Conservation (phyloP, 1,140 invertebrate species). For the Penaeus indicus region DNA sequence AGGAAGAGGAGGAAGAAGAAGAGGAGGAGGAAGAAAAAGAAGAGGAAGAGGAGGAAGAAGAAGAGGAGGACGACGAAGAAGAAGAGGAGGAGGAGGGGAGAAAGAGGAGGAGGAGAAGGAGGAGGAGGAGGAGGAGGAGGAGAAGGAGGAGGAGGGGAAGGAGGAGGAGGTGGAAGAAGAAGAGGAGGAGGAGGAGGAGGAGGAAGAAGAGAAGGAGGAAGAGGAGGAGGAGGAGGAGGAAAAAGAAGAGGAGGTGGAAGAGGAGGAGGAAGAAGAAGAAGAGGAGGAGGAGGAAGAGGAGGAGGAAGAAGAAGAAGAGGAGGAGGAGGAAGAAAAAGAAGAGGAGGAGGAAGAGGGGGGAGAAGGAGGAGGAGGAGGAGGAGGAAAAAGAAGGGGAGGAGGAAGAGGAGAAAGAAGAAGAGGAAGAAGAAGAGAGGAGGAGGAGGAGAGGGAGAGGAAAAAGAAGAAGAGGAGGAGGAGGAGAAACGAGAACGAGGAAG, state of each 20-base stretch:
- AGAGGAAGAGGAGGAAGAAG: too few relatives aligned
- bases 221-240: neutral
- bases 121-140: too few relatives aligned
- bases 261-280: slow-evolving; percentile 10
- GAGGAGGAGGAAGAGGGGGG: too few relatives aligned
- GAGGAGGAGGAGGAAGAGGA: neutral
- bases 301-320: neutral
- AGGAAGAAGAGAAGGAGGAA: neutral
- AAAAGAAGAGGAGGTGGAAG: neutral
- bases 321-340: too few relatives aligned
- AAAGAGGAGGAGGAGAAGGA: too few relatives aligned
- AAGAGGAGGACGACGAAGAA: too few relatives aligned
- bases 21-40: too few relatives aligned
- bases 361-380: slow-evolving; percentile 9
- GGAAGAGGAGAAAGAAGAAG: slow-evolving; percentile 10
- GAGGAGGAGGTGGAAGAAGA: too few relatives aligned
- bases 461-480: neutral
- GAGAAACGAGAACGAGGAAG: neutral
- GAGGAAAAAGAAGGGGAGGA: slow-evolving; percentile 10
- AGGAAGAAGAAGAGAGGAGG: neutral
- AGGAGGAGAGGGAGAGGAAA: neutral
- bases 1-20: too few relatives aligned
- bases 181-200: neutral
- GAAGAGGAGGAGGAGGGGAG: too few relatives aligned
- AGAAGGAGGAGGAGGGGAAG: too few relatives aligned